These are phyloP conservation scores for Ophioninae sp. DNA, from an alignment of 2,888 invertebrate genomes.

Conservation along the genomic window DNA sequence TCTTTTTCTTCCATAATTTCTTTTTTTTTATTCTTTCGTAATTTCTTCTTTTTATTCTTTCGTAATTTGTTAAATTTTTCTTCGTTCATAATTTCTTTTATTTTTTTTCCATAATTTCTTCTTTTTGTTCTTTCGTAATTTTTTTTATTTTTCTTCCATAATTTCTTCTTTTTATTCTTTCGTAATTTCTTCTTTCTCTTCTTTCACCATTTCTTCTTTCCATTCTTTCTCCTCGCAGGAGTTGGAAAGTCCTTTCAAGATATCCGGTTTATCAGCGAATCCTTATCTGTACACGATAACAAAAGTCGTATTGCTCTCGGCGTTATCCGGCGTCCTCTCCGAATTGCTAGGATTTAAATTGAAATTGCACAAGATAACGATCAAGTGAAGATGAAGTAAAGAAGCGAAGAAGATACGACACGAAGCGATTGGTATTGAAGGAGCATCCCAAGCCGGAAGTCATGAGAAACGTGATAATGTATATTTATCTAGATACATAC, in stretches of 20 bases:
- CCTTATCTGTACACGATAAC: constrained; percentile 97
- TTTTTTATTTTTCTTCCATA: background rate
- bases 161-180: background rate
- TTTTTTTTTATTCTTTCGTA: too few species aligned
- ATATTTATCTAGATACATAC: background rate
- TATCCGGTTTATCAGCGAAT: constrained; percentile 97
- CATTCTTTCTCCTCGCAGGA: constrained; percentile 84
- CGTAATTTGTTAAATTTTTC: constrained; percentile 66
- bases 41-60: background rate
- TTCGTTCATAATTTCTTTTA: too few species aligned
- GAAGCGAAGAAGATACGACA: background rate
- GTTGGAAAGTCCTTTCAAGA: constrained; percentile 97
- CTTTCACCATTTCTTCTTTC: constrained; percentile 44
- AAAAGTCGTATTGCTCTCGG: constrained; percentile 96
- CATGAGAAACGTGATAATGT: constrained; percentile 3
- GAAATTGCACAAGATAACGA: constrained; percentile 98
- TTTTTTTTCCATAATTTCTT: too few species aligned
- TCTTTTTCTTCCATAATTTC: too few species aligned
- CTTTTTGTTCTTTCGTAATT: too few species aligned
- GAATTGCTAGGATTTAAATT: constrained; percentile 98
- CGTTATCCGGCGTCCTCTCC: constrained; percentile 97
- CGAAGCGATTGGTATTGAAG: background rate
- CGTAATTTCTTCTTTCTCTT: constrained; percentile 46
- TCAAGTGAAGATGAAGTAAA: constrained; percentile 83
- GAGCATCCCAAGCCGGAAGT: background rate